Base-by-base conservation (phyloP, 1,140 invertebrate genomes). In the Ceratina calcarata region DNA sequence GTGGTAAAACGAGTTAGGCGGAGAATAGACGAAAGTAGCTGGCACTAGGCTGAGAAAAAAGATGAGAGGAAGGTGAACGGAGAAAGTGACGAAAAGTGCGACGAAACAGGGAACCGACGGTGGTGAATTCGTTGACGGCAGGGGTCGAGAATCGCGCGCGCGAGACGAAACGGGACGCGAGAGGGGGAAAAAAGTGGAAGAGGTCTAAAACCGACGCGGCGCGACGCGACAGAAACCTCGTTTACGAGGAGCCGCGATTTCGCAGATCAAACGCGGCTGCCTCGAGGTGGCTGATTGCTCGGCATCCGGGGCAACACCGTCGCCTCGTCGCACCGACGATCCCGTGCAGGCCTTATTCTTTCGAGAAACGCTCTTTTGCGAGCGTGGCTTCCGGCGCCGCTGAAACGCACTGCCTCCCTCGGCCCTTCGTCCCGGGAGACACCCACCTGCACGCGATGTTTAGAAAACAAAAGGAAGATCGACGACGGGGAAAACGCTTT, bases 231-330 rank as follows among this genome's bases (percentile, higher is more conserved):
- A 68, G 69, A 71, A 72, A 82, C 60, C 79, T 84, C 84, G 82
- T 85, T 86, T 80, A 61, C 69, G 61, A 72, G 45, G 77, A 82
- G 68, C 68, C 86, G 77, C 81, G 88, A 87, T 90, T 89, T 88
- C 78, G 76, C 76, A 85, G 88, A 91, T 89, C 89, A 91, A 91
- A 91, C 87, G 87, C 57, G 20, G 64, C 67, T 61, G 64, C 57
- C 27, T 68, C 15, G 49, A 76, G 70, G 66, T 77, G 51, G 83
- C 82, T 90, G 89, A 91, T 90, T 90, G 87, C 85, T 79, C 77
- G 58, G 60, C 75, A 70, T 65, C 60, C 77, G 66, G 58, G 22
- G 22, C 74, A 45, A 55, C 66, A 32, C 24, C 55, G 32, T 78
- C 24, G 57, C 10, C 18, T 6, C 16, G 16, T 45, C n/a, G 22